Base-by-base conservation (phyloP, 1,140 invertebrate species). In the Coenobita brevimanus region DNA sequence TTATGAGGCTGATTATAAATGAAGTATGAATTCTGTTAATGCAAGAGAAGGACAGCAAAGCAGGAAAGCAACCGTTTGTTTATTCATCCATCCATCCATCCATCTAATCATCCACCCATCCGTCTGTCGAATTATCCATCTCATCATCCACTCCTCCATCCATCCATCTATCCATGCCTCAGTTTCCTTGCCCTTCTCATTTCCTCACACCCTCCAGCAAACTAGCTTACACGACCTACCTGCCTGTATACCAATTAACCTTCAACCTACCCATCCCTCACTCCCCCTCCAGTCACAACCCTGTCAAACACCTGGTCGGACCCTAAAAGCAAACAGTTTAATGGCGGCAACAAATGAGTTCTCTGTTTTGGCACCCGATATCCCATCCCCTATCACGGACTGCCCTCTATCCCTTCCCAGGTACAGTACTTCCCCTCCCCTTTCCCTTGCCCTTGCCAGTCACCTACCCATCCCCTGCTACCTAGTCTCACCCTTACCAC, bases 321-420 rank as follows among this genome's bases (percentile, higher is more conserved):
- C n/a, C n/a, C 75, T 69, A 38, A 86, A 86, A 86, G 83, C 83
- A 79, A 86, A 78, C 83, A 86, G 76, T 86, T 86, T 86, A 79
- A 86, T 79, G 83, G 75, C 75, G n/a, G 6, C 54, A 86, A 86
- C 83, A 86, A 86, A 86, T 75, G 83, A 86, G 75, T 73, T 15
- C 69, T 10, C 24, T 79, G 73, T 86, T 79, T 86, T 67, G 57
- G 43, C 38, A 43, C 75, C 60, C 41, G 69, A 69, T 79, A 24
- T 24, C 36, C 43, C 71, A 30, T 41, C 80, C n/a, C 24, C 79
- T 33, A 81, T 67, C 79, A 64, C 62, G 30, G 60, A 57, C 67
- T 67, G n/a, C n/a, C n/a, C n/a, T n/a, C n/a, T n/a, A n/a, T n/a
- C n/a, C n/a, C n/a, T n/a, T n/a, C n/a, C n/a, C n/a, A n/a, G n/a